Percentiles rank a stretch among this genome's conserved stretches.
phyloP scores from a whole-genome alignment of 1,140 invertebrate species.

The Lepidurus arcticus region DNA sequence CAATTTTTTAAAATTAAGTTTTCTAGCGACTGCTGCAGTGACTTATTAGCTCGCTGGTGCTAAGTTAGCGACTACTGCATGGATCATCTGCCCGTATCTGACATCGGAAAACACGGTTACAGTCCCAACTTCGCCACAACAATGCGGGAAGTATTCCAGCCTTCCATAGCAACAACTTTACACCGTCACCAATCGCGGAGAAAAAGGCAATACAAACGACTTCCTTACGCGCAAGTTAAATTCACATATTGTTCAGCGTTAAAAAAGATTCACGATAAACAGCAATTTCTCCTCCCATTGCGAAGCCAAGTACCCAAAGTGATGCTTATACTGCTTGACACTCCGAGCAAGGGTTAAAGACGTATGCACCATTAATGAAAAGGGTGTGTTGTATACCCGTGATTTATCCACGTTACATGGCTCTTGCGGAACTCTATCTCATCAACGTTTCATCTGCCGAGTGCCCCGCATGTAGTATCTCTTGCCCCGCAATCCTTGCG shows the following conservation, averaged over 20 bases:
- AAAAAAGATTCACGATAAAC: too few species aligned
- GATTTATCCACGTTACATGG: background rate
- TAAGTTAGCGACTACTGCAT: constrained; percentile 7
- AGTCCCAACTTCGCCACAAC: background rate
- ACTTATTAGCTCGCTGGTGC: background rate
- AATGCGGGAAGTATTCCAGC: background rate
- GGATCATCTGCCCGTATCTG: background rate
- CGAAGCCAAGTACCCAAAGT: too few species aligned
- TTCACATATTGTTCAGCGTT: too few species aligned
- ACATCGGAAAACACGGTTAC: constrained; percentile 5
- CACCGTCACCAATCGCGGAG: background rate
- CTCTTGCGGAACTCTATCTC: background rate
- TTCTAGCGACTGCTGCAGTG: background rate
- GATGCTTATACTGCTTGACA: too few species aligned
- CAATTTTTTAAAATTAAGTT: background rate
- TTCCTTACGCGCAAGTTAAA: background rate
- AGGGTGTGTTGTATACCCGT: background rate
- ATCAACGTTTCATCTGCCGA: constrained; percentile 8
- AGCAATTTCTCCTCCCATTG: too few species aligned
- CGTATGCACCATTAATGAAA: too few species aligned
- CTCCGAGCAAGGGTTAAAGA: too few species aligned
- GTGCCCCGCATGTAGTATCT: background rate
- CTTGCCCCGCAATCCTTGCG: background rate
- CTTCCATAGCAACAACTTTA: background rate
- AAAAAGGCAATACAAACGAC: background rate